phyloP scores from a whole-genome alignment of 37 sponge, comb jelly and placozoan genomes.

The Eunapius fragilis region DNA sequence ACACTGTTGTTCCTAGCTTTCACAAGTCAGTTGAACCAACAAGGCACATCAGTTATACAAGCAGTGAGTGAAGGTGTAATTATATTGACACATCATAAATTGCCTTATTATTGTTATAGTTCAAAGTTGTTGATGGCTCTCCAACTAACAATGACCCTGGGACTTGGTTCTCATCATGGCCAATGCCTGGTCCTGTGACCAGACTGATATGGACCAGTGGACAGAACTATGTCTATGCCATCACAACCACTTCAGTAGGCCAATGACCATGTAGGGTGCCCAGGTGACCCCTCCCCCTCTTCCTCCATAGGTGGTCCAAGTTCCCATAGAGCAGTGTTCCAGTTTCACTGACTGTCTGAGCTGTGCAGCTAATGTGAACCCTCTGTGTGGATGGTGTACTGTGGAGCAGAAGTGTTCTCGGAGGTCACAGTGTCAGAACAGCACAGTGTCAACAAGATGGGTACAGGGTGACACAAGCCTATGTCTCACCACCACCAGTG shows the following conservation, averaged over 20 bases:
- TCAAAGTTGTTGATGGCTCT: background rate
- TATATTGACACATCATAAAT: background rate
- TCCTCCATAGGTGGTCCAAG: constrained; percentile 28
- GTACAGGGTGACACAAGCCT: background rate
- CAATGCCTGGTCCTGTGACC: constrained; percentile 34
- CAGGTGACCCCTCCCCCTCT: background rate
- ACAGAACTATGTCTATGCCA: constrained; percentile 52
- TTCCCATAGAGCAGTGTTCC: constrained; percentile 61
- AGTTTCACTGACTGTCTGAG: constrained; percentile 30
- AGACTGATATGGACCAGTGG: constrained; percentile 34
- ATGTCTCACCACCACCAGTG: constrained; percentile 9
- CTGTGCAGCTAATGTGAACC: constrained; percentile 49
- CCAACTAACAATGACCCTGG: background rate
- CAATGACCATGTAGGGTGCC: background rate
- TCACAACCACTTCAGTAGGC: constrained; percentile 18
- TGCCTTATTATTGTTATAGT: background rate
- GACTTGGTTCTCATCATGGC: background rate
- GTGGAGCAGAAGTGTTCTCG: constrained; percentile 89
- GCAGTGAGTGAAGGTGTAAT: background rate
- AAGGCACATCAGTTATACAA: background rate
- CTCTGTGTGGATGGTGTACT: constrained; percentile 92
- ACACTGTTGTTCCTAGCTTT: background rate
- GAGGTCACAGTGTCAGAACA: constrained; percentile 65
- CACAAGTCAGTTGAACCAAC: background rate
- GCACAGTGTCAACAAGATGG: constrained; percentile 43